phyloP scores from a whole-genome alignment of 64 coral and sea anemone species.

The Montipora cactus region DNA sequence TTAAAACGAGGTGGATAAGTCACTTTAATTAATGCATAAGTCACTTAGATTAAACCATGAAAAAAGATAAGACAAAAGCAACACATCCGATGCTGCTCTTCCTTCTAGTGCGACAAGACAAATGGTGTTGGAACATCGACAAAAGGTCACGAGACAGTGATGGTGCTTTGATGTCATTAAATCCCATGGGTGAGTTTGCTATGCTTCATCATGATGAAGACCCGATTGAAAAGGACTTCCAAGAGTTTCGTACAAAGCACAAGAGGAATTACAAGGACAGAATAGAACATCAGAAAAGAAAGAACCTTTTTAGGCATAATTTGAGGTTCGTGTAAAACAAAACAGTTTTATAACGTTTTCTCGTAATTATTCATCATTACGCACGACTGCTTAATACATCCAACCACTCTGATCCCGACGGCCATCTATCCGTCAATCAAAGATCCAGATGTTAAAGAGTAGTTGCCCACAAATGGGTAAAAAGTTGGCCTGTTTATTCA shows the following conservation, averaged over 20 bases:
- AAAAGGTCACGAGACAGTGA: slow-evolving; percentile 69
- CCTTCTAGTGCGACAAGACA: slow-evolving; percentile 74
- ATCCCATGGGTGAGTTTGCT: slow-evolving; percentile 83
- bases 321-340: slow-evolving; percentile 59
- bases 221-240: slow-evolving; percentile 75
- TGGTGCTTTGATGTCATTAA: slow-evolving; percentile 50
- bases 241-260: slow-evolving; percentile 70
- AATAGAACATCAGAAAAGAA: slow-evolving; percentile 84
- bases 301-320: slow-evolving; percentile 89
- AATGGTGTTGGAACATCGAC: slow-evolving; percentile 90
- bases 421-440: too few species aligned
- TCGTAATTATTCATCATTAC: too few species aligned
- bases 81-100: neutral
- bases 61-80: neutral
- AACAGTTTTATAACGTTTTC: neutral
- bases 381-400: too few species aligned
- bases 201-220: slow-evolving; percentile 64
- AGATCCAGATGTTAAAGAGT: too few species aligned
- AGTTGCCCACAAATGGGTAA: too few species aligned
- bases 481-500: too few species aligned
- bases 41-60: too few species aligned
- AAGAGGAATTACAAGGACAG: slow-evolving; percentile 61
- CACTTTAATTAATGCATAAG: too few species aligned
- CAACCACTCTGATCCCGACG: too few species aligned
- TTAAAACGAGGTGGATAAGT: too few species aligned